Evolutionary conservation across 1,140 invertebrate species (phyloP), one percentile per base, ranked within the genome.

Genomic region (Drosophila ohnishii): DNA sequence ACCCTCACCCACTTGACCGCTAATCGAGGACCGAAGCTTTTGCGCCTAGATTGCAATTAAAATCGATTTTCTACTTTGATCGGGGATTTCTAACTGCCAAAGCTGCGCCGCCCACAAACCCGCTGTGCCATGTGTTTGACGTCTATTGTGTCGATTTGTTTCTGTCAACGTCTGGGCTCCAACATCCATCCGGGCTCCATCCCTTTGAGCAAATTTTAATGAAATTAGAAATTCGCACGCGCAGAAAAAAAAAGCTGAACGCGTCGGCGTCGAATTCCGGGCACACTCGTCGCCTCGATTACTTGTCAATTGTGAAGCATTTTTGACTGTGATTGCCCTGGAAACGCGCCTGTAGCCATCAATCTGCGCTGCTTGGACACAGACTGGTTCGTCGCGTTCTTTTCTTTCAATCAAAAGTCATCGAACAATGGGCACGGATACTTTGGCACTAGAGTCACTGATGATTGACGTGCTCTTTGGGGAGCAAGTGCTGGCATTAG

Each of bases 11-110:
- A 61, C 40, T 80, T 45, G 61, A 73, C 76, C 66, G 63, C 70
- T 75, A 65, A 80, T 80, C 66, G 81, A 63, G 58, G 63, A 67
- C 22, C 58, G 45, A 64, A 19, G 48, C 42, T 51, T 53, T 61
- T 61, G 56, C 60, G 69, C 69, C 66, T 79, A 71, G 83, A 87
- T 87, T 87, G 83, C 83, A 86, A 86, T 86, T 86, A 86, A 86
- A 87, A 87, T 86, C 83, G 83, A 86, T 83, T 86, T 86, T 86
- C 62, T 34, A 78, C 83, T 87, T 86, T 86, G 83, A 86, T 86
- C 83, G 71, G 67, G 63, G 66, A 66, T 82, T 76, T 85, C 75
- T 75, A 82, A 86, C 78, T 87, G 79, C 78, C 70, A 75, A 78
- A 86, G 78, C 78, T 75, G n/a, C 28, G 48, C 50, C 45, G 32